Evolutionary conservation across 2,888 invertebrate species (phyloP).

Genomic region (Cryptocephalus primarius): DNA sequence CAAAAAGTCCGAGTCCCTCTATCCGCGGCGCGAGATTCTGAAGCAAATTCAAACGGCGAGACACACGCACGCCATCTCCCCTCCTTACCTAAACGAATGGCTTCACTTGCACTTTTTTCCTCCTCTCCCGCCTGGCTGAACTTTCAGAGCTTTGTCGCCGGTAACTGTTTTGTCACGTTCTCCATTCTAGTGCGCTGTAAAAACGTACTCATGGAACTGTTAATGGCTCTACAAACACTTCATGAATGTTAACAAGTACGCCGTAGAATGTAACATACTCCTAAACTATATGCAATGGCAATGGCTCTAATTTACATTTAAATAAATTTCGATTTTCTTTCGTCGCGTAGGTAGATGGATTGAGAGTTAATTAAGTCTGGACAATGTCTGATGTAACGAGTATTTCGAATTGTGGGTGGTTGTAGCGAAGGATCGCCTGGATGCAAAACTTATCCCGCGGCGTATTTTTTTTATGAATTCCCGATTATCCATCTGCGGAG

Average conservation of each 20-base stretch:
- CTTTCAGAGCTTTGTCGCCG: too few species aligned
- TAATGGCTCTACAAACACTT: slow-evolving; percentile 33
- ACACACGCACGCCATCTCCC: too few species aligned
- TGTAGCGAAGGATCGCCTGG: too few species aligned
- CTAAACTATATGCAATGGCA: slow-evolving; percentile 13
- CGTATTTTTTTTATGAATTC: too few species aligned
- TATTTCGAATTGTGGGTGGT: too few species aligned
- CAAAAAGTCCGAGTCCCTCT: too few species aligned
- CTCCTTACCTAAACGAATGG: neutral
- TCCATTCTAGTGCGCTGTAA: slow-evolving; percentile 21
- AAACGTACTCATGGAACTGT: slow-evolving; percentile 33
- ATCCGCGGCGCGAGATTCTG: too few species aligned
- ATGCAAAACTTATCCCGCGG: too few species aligned
- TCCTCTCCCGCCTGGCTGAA: neutral
- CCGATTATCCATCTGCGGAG: neutral
- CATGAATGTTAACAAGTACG: slow-evolving; percentile 33
- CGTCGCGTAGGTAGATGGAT: neutral
- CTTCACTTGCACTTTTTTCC: neutral
- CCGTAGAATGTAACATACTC: slow-evolving; percentile 23
- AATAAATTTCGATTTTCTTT: slow-evolving; percentile 8
- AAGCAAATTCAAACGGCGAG: too few species aligned
- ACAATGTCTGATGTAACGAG: too few species aligned
- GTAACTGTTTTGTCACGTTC: slow-evolving; percentile 23
- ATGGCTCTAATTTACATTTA: slow-evolving; percentile 11
- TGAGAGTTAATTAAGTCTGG: too few species aligned